Percentiles rank a stretch among this genome's conserved stretches.
Conservation (phyloP, 30 jellyfish, hydroid and myxozoan species). For the Hydra vulgaris region DNA sequence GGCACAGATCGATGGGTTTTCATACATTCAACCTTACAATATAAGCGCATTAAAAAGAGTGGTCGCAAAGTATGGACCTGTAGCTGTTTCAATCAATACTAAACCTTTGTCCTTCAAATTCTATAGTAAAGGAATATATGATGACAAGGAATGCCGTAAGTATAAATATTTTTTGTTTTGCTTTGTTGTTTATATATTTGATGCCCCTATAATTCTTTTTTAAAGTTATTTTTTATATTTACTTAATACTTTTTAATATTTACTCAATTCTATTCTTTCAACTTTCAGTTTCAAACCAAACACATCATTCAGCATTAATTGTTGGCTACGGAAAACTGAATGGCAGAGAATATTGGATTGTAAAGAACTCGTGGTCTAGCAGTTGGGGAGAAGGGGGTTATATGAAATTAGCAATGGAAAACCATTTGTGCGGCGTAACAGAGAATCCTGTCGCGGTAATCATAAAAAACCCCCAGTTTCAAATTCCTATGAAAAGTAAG, state of each 20-base stretch:
- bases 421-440: conserved; percentile 83
- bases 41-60: conserved; percentile 77
- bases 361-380: conserved; percentile 93
- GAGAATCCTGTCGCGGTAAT: conserved; percentile 87
- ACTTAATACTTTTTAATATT: too few relatives aligned
- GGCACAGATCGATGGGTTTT: conserved; percentile 82
- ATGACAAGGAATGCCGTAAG: conserved; percentile 82
- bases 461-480: conserved; percentile 63
- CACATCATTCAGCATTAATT: conserved; percentile 89
- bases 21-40: conserved; percentile 81
- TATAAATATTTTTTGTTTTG: not conserved
- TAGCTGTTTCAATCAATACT: conserved; percentile 86
- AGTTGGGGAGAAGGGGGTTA: conserved; percentile 97
- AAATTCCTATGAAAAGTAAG: conserved; percentile 62
- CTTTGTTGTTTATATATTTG: too few relatives aligned
- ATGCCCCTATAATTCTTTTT: too few relatives aligned
- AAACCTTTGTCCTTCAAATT: conserved; percentile 89
- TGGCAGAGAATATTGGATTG: conserved; percentile 87
- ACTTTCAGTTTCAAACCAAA: conserved; percentile 62
- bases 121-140: conserved; percentile 80
- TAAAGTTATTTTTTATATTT: too few relatives aligned
- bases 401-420: conserved; percentile 76
- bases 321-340: conserved; percentile 82
- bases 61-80: conserved; percentile 90
- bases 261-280: not conserved